These are phyloP conservation scores for Momotus momota DNA, from an alignment of 2,797 vertebrate species.

Conservation along the genomic window DNA sequence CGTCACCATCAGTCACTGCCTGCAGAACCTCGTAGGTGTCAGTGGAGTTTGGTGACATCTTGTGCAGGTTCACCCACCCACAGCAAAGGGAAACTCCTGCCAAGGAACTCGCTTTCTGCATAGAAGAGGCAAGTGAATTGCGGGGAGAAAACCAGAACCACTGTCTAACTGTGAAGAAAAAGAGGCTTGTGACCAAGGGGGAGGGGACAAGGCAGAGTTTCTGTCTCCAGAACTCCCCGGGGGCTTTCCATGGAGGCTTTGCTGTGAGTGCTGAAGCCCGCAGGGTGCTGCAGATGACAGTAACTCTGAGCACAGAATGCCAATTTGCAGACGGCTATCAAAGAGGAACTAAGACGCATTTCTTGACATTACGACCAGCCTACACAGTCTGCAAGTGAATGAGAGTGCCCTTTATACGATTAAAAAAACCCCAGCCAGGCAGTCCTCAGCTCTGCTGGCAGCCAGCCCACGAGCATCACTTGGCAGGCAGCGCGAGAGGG, in stretches of 20 bases:
- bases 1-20: background rate
- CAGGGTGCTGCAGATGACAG: background rate
- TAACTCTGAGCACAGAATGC: background rate
- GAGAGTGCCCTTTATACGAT: slow-evolving; percentile 24
- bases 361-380: slow-evolving; percentile 48
- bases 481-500: slow-evolving; percentile 21
- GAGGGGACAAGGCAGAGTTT: background rate
- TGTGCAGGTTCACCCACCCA: background rate
- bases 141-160: background rate
- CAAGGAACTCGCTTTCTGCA: background rate
- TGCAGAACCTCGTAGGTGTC: background rate
- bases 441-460: slow-evolving; percentile 51
- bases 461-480: background rate
- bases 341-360: slow-evolving; percentile 29
- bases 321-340: background rate
- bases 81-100: background rate
- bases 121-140: background rate
- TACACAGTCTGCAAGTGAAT: slow-evolving; percentile 63
- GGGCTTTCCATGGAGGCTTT: background rate
- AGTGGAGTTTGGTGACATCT: background rate
- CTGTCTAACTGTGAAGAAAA: background rate
- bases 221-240: background rate
- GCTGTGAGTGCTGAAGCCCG: background rate
- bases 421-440: background rate
- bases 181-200: background rate